Evolutionary conservation across 2,113 vertebrate genomes (phyloP).

Genomic region (Crotalus horridus): DNA sequence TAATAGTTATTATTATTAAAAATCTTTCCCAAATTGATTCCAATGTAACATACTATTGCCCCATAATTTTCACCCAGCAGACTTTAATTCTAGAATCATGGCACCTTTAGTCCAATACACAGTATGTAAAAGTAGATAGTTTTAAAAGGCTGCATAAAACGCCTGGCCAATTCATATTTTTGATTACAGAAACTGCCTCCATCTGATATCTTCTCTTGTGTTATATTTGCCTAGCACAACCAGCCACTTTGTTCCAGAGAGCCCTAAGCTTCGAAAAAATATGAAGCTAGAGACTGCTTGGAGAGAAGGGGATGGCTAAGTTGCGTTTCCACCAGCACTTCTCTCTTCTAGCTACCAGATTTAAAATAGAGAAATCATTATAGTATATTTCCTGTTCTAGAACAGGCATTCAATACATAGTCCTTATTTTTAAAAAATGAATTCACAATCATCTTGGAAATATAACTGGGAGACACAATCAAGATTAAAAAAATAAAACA

Average conservation of each 20-base stretch:
- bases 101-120: neutral
- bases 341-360: neutral
- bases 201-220: neutral
- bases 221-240: neutral
- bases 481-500: constrained; percentile 30
- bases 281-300: neutral
- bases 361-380: neutral
- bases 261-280: neutral
- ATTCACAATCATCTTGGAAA: neutral
- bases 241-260: neutral
- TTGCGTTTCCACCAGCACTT: neutral
- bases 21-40: neutral
- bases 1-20: neutral
- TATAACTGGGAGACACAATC: neutral
- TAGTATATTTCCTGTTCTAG: neutral
- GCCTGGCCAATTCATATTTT: neutral
- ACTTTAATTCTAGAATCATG: neutral
- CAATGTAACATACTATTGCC: neutral
- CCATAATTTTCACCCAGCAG: neutral
- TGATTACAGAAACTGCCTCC: neutral
- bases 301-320: neutral
- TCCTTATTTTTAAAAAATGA: neutral
- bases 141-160: neutral
- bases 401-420: neutral
- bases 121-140: neutral